Base-by-base conservation (phyloP, 2,797 vertebrate genomes). In the Lindbergichthys nudifrons region DNA sequence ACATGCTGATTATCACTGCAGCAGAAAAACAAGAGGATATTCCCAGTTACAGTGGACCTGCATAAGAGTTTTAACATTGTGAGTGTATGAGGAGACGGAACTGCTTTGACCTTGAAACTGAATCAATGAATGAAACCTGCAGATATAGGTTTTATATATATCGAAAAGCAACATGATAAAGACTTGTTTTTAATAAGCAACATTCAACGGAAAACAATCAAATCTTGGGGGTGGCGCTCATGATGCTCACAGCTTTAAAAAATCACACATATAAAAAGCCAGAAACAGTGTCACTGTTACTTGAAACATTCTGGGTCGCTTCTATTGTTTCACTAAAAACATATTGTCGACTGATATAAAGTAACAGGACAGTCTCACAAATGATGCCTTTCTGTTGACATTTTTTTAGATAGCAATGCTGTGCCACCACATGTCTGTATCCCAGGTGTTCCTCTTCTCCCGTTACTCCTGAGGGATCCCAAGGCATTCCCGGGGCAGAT, bases 61-160 rank as follows among this genome's bases (percentile, higher is more conserved):
- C 64, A 16, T 60, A 60, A 32, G 65, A 0, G 16, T 5, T 1
- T 4, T 15, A 67, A 32, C 26, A 26, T 26, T 5, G 23, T 26
- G 26, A 26, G 15, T 13, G 54, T 2, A 4, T 41, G 5, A 2
- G 43, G 43, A 67, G 54, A 26, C 0, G 26, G 46, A 62, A 58
- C 77, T 12, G 39, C 26, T n/a, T 1, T 58, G 75, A 80, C 73
- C 67, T 83, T 83, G 65, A 81, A 26, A 26, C 1, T 26, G 4
- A 26, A 26, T 26, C 52, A 48, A 43, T 3, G 19, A 74, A 46
- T 63, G n/a, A 21, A 73, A 50, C 41, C 36, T 43, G 46, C 42
- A 60, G 42, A 15, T 47, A 39, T 67, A 32, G 26, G 26, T 26
- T 26, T 26, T 26, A 26, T 26, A 26, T 26, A 26, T 32, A 6